Conservation (phyloP, 2,888 invertebrate genomes). For the Eudemis profundana region DNA sequence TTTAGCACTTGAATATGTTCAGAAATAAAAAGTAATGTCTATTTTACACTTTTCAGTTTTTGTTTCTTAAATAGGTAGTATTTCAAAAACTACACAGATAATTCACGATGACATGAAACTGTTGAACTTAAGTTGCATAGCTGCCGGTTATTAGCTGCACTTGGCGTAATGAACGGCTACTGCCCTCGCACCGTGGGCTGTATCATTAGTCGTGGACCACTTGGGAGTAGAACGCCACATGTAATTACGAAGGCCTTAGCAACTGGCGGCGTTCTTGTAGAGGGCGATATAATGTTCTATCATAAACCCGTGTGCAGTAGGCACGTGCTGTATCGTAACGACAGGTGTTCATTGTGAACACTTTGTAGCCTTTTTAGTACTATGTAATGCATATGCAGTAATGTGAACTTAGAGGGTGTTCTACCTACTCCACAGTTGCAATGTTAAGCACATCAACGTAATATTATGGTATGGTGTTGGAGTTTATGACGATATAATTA, state of each 20-base stretch:
- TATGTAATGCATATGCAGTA: conserved; percentile 10
- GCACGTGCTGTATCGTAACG: conserved; percentile 59
- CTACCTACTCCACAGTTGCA: background rate
- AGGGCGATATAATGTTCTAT: conserved; percentile 50
- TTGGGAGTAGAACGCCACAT: conserved; percentile 15
- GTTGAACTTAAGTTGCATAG: conserved; percentile 46
- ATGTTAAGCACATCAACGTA: too few species aligned
- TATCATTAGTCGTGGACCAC: conserved; percentile 59
- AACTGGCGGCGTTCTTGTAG: background rate
- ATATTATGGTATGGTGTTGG: too few species aligned
- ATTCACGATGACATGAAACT: conserved; percentile 32
- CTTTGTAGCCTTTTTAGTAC: conserved; percentile 13
- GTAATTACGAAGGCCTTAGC: background rate
- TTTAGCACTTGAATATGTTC: too few species aligned
- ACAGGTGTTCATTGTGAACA: conserved; percentile 52
- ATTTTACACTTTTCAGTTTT: background rate
- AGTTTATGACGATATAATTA: too few species aligned
- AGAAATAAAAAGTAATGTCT: too few species aligned
- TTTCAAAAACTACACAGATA: conserved; percentile 20
- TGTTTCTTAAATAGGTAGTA: background rate
- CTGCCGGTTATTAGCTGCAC: conserved; percentile 56
- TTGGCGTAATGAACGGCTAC: conserved; percentile 60
- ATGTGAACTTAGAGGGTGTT: conserved; percentile 16
- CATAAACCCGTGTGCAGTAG: conserved; percentile 57
- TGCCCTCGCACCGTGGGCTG: conserved; percentile 49